Evolutionary conservation across 2,797 vertebrate genomes (phyloP).

Genomic region (Lerista edwardsae): DNA sequence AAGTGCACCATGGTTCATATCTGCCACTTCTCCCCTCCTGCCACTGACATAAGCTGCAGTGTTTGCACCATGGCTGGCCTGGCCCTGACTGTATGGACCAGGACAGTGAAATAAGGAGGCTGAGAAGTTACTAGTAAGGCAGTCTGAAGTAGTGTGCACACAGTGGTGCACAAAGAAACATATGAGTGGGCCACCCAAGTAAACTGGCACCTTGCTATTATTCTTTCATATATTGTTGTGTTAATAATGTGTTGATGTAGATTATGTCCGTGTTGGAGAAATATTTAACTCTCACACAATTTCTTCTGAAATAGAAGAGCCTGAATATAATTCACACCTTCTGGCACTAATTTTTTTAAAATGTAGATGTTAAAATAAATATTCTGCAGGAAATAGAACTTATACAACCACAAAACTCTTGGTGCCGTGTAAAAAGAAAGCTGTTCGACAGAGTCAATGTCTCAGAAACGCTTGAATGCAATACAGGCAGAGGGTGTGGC

Average conservation of each 20-base stretch:
- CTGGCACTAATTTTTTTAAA: conserved; percentile 68
- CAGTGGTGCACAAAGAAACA: no score
- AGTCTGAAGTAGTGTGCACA: background rate
- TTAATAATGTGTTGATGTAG: conserved; percentile 46
- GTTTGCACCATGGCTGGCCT: no score
- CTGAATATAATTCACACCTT: conserved; percentile 63
- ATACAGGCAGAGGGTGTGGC: accelerated
- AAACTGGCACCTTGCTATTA: background rate
- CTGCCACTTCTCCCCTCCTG: no score
- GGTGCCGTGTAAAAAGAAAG: conserved; percentile 38
- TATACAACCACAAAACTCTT: background rate
- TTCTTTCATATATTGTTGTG: conserved; percentile 5
- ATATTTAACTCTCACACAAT: conserved; percentile 36
- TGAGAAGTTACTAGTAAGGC: background rate
- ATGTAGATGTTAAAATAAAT: conserved; percentile 55
- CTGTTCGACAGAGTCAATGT: conserved; percentile 3
- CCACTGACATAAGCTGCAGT: no score
- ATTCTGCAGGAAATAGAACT: conserved; percentile 33
- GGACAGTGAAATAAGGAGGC: background rate
- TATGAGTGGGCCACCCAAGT: background rate
- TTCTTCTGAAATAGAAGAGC: conserved; percentile 68
- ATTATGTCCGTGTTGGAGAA: conserved; percentile 41
- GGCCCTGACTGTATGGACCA: background rate
- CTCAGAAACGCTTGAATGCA: conserved; percentile 14
- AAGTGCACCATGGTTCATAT: no score